Base-by-base conservation (phyloP, 2,797 vertebrate species). In the Pteropus rufus region DNA sequence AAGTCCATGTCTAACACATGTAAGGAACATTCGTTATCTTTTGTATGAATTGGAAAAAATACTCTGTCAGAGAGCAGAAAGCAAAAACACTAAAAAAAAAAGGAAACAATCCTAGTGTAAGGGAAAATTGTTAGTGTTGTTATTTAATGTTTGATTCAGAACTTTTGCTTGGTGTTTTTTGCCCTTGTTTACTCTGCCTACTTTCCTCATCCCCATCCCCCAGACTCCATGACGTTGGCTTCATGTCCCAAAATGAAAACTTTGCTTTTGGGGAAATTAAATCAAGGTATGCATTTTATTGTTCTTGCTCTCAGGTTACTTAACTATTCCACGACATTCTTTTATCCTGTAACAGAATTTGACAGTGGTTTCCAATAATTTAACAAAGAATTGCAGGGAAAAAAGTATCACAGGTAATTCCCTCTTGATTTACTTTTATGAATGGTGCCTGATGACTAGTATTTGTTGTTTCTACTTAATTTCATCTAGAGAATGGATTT, bases 391-490 rank as follows among this genome's bases (percentile, higher is more conserved):
- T 96, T 96, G 12, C 11, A 92, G 23, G 49, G 49, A 5, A 16
- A 93, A 87, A 76, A 79, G 73, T 34, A 52, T 77, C 15, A 31
- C 1, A n/a, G 29, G 4, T 89, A 39, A 91, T 96, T 94, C 49
- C 34, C 26, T 96, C 80, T 92, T 62, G 87, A 94, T 67, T 36
- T 97, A 67, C 24, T 96, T 97, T 97, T 97, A 93, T 96, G 24
- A 97, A 96, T 94, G 83, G 49, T 97, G 7, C 46, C 82, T 97
- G 62, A 84, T 95, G 73, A 15, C 56, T 96, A 76, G 5, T 79
- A n/a, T 96, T 96, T 60, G 8, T 97, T 96, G 91, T 89, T 79
- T n/a, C 73, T 97, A 46, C 18, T 94, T 97, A 81, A 94, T 86
- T 39, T 93, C 49, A 64, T 56, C 86, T 39, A 89, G 8, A 87